A percentile compares a stretch with the other conserved stretches of the same genome.
Evolutionary conservation across 2,113 vertebrate genomes (phyloP).

Genomic region (Sphaerodactylus townsendi): DNA sequence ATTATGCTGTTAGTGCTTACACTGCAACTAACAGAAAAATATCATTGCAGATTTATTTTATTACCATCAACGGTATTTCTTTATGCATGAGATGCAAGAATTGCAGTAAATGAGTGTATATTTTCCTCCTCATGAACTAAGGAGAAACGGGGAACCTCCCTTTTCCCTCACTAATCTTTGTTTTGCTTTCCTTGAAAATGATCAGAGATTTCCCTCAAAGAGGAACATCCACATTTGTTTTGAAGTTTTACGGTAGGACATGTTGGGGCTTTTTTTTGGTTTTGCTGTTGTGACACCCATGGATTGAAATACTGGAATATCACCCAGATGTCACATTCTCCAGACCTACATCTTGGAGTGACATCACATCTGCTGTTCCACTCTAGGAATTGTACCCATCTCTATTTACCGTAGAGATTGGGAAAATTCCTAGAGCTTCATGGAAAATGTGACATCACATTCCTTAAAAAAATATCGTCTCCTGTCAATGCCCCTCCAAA

Average conservation of each 20-base stretch:
- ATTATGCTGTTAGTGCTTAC: slow-evolving; percentile 2
- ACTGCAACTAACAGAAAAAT: neutral
- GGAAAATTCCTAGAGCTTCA: too few species aligned
- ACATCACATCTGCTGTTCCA: too few species aligned
- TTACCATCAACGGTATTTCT: neutral
- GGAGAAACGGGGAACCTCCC: neutral
- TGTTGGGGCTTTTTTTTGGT: too few species aligned
- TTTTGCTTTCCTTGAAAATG: neutral
- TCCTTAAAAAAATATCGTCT: too few species aligned
- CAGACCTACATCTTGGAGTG: too few species aligned
- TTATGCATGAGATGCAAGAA: neutral
- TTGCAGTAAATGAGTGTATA: neutral
- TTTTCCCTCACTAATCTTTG: neutral
- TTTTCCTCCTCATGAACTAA: neutral
- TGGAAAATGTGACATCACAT: too few species aligned
- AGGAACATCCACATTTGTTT: neutral
- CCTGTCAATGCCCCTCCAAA: too few species aligned
- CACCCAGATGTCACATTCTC: too few species aligned
- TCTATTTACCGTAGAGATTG: too few species aligned
- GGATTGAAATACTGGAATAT: too few species aligned
- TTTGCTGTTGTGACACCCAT: too few species aligned
- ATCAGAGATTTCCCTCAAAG: neutral
- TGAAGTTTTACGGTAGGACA: neutral
- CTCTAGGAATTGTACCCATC: too few species aligned
- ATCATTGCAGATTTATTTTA: neutral